Evolutionary conservation across 1,140 invertebrate genomes (phyloP), one percentile per base, ranked within the genome.

Genomic region (Liolophura sinensis): DNA sequence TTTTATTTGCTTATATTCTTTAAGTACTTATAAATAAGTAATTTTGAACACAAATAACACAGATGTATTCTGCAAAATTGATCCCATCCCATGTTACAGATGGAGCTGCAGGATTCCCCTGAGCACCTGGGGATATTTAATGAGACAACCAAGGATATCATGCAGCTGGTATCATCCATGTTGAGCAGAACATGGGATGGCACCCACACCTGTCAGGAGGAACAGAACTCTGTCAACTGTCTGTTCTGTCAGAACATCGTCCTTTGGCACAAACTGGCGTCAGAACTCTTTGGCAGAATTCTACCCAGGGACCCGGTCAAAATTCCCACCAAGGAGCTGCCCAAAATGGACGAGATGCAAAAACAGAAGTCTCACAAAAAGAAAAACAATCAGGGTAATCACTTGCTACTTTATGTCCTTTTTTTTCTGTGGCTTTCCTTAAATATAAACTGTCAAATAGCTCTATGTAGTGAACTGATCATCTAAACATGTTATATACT

Each of bases 21-120:
- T 40, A 5, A 40, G 31, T 40, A 40, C 9, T 3, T 40, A 9
- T 40, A 3, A 40, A 40, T 40, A 40, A 40, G 31, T 40, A 40
- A 9, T 40, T 9, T 40, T 40, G 9, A 40, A 9, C 31, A 5
- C 31, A 40, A 40, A 40, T 9, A 40, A 40, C 31, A 40, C 31
- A 9, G 31, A 9, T 40, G 31, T n/a, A n/a, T 40, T 40, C 31
- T 40, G 31, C 31, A 40, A 9, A 5, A 9, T 40, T 40, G 31
- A 40, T 40, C 3, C 31, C 31, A 40, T n/a, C 31, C 3, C 31
- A 5, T 40, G 31, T 82, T 78, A 24, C 67, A 94, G 92, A 91
- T 98, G 90, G 94, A 98, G 79, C 86, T 98, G 1, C 96, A 98
- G 85, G 92, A 94, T 70, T 88, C 93, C n/a, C 92, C 93, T 65